Evolutionary conservation across 2,113 vertebrate species (phyloP).

Genomic region (Saguinus imperator): DNA sequence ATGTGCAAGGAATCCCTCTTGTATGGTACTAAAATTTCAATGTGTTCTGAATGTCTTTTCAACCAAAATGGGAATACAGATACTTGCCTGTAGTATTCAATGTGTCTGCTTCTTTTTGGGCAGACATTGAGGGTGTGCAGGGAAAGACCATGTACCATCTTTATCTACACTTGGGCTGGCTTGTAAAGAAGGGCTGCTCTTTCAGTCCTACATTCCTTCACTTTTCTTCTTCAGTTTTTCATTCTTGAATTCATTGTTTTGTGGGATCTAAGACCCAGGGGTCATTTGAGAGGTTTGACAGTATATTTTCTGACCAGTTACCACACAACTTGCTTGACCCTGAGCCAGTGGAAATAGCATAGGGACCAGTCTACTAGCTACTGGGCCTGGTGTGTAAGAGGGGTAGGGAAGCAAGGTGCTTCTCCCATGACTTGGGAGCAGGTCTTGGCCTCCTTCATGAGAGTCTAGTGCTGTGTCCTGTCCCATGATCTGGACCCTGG

Average conservation of each 20-base stretch:
- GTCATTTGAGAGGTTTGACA: conserved; percentile 37
- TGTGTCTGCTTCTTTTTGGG: neutral
- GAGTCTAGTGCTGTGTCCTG: neutral
- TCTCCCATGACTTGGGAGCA: neutral
- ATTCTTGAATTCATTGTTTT: conserved; percentile 42
- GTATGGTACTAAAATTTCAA: conserved; percentile 25
- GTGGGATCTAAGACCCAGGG: conserved; percentile 24
- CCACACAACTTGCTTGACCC: neutral
- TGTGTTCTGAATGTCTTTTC: neutral
- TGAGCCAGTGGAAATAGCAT: neutral
- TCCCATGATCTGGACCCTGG: neutral
- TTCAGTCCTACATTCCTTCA: conserved; percentile 30
- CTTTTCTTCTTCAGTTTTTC: neutral
- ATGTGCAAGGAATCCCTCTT: neutral
- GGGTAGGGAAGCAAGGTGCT: no score
- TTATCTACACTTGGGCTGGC: neutral
- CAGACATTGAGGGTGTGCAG: neutral
- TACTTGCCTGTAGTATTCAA: neutral
- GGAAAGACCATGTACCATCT: neutral
- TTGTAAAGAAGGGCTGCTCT: neutral
- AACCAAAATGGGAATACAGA: neutral
- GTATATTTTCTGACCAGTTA: conserved; percentile 30
- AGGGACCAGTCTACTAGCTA: neutral
- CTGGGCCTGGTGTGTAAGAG: neutral
- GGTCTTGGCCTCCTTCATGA: neutral